These are phyloP conservation scores for Fringilla coelebs DNA, from an alignment of 2,797 vertebrate species.

Conservation along the genomic window DNA sequence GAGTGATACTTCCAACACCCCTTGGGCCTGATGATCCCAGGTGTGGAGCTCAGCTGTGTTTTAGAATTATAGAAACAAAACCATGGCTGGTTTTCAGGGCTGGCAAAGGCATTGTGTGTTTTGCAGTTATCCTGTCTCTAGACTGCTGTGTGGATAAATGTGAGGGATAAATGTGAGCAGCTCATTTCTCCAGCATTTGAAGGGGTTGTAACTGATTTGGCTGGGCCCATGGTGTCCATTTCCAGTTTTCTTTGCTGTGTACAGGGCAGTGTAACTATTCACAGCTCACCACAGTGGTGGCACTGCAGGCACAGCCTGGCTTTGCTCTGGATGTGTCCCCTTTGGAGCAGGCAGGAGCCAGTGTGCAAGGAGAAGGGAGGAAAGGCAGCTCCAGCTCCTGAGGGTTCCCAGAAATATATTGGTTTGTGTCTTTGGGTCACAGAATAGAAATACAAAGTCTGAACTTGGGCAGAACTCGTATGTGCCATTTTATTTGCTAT, in stretches of 20 bases:
- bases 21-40: neutral
- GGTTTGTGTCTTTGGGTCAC: neutral
- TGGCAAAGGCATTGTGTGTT: neutral
- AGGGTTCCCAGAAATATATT: neutral
- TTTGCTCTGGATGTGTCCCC: neutral
- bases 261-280: accelerated
- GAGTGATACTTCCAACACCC: accelerated
- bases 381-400: neutral
- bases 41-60: neutral
- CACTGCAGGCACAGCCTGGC: neutral
- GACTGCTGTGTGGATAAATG: neutral
- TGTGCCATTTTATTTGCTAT: neutral
- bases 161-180: neutral
- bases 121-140: neutral
- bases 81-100: neutral
- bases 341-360: neutral
- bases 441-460: neutral
- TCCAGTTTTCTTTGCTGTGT: neutral
- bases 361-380: neutral
- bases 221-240: neutral
- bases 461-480: neutral
- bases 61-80: neutral
- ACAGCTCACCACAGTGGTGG: neutral
- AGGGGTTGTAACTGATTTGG: neutral
- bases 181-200: neutral